Percentiles rank a stretch among this genome's conserved stretches.
Evolutionary conservation across 2,888 invertebrate species (phyloP).

Genomic region (Trilocha varians): DNA sequence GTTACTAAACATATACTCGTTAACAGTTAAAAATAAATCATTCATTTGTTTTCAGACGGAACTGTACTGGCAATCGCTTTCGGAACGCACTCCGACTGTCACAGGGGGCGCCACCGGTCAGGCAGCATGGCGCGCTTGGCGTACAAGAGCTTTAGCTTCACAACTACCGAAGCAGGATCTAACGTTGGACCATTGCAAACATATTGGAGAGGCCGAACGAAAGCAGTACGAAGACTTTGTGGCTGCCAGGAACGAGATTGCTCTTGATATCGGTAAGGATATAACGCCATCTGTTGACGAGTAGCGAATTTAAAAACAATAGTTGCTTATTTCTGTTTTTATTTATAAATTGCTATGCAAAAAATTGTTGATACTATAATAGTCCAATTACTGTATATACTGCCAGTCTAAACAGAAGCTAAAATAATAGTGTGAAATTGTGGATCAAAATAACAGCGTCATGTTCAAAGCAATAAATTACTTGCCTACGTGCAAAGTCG

Average conservation of each 20-base stretch:
- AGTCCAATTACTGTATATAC: no score
- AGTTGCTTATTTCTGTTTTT: slow-evolving; percentile 1
- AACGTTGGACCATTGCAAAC: slow-evolving; percentile 89
- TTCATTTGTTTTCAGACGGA: slow-evolving; percentile 78
- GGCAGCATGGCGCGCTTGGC: slow-evolving; percentile 58
- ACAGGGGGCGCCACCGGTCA: slow-evolving; percentile 54
- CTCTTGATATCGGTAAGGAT: slow-evolving; percentile 90
- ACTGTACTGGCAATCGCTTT: slow-evolving; percentile 91
- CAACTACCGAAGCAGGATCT: slow-evolving; percentile 97
- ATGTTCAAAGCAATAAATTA: no score
- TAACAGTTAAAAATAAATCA: no score
- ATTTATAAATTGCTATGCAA: no score
- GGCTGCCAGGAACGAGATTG: slow-evolving; percentile 93
- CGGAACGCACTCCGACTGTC: slow-evolving; percentile 74
- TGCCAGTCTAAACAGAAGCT: no score
- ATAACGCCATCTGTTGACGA: slow-evolving; percentile 30
- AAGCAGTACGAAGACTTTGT: slow-evolving; percentile 95
- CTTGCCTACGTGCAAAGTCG: no score
- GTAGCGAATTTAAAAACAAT: slow-evolving; percentile 15
- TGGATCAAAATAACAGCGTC: no score
- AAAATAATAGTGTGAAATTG: no score
- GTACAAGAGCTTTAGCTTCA: slow-evolving; percentile 77
- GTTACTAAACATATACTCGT: no score
- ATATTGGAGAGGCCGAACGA: slow-evolving; percentile 84
- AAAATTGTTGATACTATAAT: no score